Evolutionary conservation across 1,140 invertebrate genomes (phyloP), one percentile per base, ranked within the genome.

Genomic region (Ruditapes philippinarum): DNA sequence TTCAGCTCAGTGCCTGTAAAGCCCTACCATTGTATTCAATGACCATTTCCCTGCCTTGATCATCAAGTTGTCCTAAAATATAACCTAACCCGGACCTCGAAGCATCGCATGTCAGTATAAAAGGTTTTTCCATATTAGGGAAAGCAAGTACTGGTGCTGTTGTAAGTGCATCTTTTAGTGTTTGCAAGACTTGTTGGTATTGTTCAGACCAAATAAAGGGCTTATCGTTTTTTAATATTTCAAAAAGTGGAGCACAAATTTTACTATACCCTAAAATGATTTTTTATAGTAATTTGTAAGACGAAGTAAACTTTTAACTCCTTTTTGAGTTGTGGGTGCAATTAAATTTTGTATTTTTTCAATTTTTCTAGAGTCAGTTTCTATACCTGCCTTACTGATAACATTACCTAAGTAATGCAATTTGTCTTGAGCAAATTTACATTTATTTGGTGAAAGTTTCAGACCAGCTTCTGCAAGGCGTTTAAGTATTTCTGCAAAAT

Each of bases 361-460:
- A 36, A 62, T 54, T 65, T 81, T 81, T 1, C 33, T 65, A 11
- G 28, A 7, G 42, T 81, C 79, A 36, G 57, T 54, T n/a, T 81
- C 79, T 40, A 62, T 40, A 7, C 79, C 79, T 12, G 51, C 17
- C n/a, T 81, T 81, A 28, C 31, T 62, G 14, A 81, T 62, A 11
- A 62, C 36, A 81, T 81, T 51, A 14, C 54, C 79, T 40, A 81
- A 60, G n/a, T 81, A 81, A 25, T 22, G n/a, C 4, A 62, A 28
- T 81, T 62, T 60, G 60, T 62, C 38, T 42, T 65, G 51, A 62
- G 36, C 54, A 81, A 60, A 81, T 22, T 49, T 4, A 65, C 79
- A 81, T 33, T 81, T 81, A 14, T 65, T 38, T 22, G 79, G 79
- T 38, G 79, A 81, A 81, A n/a, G n/a, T n/a, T n/a, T n/a, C n/a